Conservation (phyloP, 2,113 vertebrate species). For the Macaca nemestrina region DNA sequence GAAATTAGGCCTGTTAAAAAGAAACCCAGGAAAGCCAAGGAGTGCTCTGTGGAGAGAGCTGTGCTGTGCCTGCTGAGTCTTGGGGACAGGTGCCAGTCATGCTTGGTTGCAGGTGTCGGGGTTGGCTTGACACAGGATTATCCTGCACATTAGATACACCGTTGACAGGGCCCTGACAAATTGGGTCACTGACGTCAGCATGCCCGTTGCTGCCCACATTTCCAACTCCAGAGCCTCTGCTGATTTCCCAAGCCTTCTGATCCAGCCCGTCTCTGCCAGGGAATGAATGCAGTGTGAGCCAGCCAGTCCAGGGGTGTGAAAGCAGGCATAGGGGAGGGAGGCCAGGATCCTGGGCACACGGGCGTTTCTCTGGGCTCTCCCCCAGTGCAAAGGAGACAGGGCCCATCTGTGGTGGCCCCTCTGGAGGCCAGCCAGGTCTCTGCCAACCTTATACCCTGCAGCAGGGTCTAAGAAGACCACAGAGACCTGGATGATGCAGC, state of each 20-base stretch:
- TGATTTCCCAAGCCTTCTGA: neutral
- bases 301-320: neutral
- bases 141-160: neutral
- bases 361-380: neutral
- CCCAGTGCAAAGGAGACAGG: neutral
- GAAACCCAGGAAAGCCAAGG: neutral
- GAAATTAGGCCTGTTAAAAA: neutral
- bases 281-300: neutral
- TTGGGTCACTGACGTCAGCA: slow-evolving; percentile 5
- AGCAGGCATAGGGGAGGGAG: neutral
- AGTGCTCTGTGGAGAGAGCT: accelerated
- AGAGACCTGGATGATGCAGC: neutral
- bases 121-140: neutral
- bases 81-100: neutral
- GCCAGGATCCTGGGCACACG: neutral
- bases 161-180: neutral
- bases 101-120: neutral
- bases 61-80: neutral
- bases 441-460: neutral
- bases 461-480: neutral
- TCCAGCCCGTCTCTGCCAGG: neutral
- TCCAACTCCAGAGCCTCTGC: neutral
- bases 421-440: neutral
- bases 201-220: neutral
- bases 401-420: neutral